phyloP scores from a whole-genome alignment of 2,888 invertebrate species.

The Carcina quercana region DNA sequence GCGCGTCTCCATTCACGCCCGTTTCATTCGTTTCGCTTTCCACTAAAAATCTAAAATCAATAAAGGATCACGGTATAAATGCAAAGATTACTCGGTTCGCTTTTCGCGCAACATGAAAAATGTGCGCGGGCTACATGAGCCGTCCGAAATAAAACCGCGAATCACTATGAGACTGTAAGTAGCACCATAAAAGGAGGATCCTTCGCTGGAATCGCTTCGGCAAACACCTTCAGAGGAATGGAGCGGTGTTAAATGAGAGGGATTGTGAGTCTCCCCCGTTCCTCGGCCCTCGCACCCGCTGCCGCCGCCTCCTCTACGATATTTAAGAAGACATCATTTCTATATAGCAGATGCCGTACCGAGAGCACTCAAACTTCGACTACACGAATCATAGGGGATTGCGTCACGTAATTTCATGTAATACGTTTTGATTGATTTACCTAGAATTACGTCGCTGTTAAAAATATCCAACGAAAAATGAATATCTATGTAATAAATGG shows the following conservation, averaged over 20 bases:
- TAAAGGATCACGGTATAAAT: constrained; percentile 73
- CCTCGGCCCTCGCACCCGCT: constrained; percentile 25
- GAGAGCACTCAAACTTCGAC: constrained; percentile 32
- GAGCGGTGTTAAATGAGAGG: constrained; percentile 73
- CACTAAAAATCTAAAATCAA: constrained; percentile 75
- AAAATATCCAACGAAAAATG: no score
- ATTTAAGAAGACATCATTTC: constrained; percentile 50
- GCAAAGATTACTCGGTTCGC: constrained; percentile 70
- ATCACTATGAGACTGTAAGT: constrained; percentile 72
- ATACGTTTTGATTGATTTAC: no score
- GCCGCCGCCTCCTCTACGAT: constrained; percentile 19
- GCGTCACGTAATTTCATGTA: no score
- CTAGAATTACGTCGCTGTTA: no score
- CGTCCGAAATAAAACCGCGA: constrained; percentile 73
- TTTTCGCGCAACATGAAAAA: constrained; percentile 66
- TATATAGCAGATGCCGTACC: constrained; percentile 49
- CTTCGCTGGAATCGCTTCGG: constrained; percentile 66
- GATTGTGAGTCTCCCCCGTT: constrained; percentile 49
- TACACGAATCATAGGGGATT: no score
- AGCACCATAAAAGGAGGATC: constrained; percentile 69
- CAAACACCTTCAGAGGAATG: constrained; percentile 71
- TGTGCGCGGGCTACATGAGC: constrained; percentile 66
- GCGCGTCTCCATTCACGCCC: constrained; percentile 67
- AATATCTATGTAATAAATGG: no score
- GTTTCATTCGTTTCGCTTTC: constrained; percentile 70